Conservation (phyloP, 2,113 vertebrate genomes). For the Cranoglanis bouderius region DNA sequence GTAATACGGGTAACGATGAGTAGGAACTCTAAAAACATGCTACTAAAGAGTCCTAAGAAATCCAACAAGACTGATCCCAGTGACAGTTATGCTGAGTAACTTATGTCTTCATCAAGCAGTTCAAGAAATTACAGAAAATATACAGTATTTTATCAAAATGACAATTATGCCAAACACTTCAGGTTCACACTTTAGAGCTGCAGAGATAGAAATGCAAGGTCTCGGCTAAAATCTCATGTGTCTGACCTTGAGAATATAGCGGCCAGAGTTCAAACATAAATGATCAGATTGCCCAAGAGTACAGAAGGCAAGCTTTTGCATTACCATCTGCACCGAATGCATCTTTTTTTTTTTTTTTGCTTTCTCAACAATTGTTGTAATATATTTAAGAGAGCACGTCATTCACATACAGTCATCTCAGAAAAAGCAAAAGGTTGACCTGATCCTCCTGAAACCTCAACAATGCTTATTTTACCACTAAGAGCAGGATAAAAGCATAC, state of each 20-base stretch:
- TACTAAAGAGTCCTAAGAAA: background rate
- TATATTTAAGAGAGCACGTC: background rate
- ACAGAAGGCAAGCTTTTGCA: background rate
- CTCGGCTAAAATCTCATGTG: background rate
- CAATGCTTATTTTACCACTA: background rate
- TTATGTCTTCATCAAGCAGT: too few relatives aligned
- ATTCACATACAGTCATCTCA: background rate
- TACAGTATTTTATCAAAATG: background rate
- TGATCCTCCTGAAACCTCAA: background rate
- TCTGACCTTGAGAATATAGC: background rate
- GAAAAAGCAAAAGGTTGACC: background rate
- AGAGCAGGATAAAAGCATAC: background rate
- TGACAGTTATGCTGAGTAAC: too few relatives aligned
- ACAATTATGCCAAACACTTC: background rate
- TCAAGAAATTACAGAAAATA: background rate
- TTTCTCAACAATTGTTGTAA: background rate
- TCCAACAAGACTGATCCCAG: background rate
- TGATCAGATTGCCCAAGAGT: background rate
- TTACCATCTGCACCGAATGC: too few relatives aligned
- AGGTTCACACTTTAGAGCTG: background rate
- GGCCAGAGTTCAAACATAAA: background rate
- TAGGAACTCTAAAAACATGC: background rate
- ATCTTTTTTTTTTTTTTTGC: too few relatives aligned
- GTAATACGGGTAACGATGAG: background rate
- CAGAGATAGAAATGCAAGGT: too few relatives aligned